Conservation (phyloP, 2,888 invertebrate genomes). For the Hyles lineata region DNA sequence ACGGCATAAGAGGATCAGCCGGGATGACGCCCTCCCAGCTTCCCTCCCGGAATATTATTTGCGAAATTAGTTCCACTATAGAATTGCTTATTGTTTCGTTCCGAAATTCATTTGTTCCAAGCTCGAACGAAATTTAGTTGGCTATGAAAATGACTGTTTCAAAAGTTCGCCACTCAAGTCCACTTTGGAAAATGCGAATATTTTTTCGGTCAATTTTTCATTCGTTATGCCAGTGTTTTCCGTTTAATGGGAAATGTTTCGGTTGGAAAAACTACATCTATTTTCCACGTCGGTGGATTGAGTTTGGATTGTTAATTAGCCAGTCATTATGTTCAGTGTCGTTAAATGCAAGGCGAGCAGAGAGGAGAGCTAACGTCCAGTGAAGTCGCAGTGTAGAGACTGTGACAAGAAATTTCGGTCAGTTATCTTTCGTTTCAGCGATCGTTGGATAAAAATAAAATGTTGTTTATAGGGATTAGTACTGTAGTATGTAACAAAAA, state of each 20-base stretch:
- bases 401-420: too few relatives aligned
- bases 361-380: too few relatives aligned
- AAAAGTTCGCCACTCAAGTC: background rate
- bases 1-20: constrained; percentile 45
- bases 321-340: background rate
- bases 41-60: constrained; percentile 29
- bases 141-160: background rate
- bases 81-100: constrained; percentile 12
- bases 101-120: constrained; percentile 15
- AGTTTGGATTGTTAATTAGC: background rate
- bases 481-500: too few relatives aligned
- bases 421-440: too few relatives aligned
- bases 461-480: too few relatives aligned
- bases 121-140: background rate
- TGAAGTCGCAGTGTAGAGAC: too few relatives aligned
- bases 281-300: background rate
- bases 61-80: constrained; percentile 28
- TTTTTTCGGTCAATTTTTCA: background rate
- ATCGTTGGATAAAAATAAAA: too few relatives aligned
- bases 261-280: background rate
- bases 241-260: constrained; percentile 5
- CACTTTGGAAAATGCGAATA: constrained; percentile 10
- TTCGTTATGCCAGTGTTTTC: background rate
- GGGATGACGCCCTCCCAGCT: constrained; percentile 4
- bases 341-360: background rate